These are phyloP conservation scores for Turritopsis dohrnii DNA, from an alignment of 30 jellyfish, hydroid and myxozoan species.

Conservation along the genomic window DNA sequence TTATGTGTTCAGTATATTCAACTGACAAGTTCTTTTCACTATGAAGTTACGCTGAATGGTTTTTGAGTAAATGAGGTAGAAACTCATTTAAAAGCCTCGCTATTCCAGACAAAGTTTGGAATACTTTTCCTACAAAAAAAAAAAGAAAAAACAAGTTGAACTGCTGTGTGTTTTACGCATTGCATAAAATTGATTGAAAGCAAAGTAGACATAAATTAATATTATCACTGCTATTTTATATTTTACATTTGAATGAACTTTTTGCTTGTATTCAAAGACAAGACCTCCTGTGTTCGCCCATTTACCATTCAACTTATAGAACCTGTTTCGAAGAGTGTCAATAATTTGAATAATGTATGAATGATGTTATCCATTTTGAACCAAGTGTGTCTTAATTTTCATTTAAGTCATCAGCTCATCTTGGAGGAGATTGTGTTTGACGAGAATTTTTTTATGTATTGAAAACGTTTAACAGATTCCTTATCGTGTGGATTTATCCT, in stretches of 20 bases:
- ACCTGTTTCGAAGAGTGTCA: not conserved
- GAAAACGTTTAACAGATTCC: too few relatives aligned
- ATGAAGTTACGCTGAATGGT: too few relatives aligned
- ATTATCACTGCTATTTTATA: not conserved
- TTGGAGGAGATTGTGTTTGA: not conserved
- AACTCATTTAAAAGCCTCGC: too few relatives aligned
- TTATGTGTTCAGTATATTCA: too few relatives aligned
- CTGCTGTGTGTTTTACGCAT: not conserved
- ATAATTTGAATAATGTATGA: not conserved
- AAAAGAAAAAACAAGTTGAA: too few relatives aligned
- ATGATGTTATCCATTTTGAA: not conserved
- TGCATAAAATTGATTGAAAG: not conserved
- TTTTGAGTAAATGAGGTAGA: too few relatives aligned
- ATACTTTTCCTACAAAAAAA: too few relatives aligned
- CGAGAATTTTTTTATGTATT: not conserved
- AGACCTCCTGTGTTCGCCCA: not conserved
- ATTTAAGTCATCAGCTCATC: not conserved
- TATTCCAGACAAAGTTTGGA: too few relatives aligned
- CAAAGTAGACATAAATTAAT: not conserved
- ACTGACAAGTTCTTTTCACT: too few relatives aligned
- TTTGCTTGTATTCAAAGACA: not conserved
- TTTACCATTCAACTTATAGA: not conserved
- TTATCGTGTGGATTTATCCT: not conserved
- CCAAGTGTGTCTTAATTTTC: not conserved
- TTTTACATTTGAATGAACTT: not conserved